phyloP scores from a whole-genome alignment of 2,888 invertebrate species.

The Campoplex nolae region DNA sequence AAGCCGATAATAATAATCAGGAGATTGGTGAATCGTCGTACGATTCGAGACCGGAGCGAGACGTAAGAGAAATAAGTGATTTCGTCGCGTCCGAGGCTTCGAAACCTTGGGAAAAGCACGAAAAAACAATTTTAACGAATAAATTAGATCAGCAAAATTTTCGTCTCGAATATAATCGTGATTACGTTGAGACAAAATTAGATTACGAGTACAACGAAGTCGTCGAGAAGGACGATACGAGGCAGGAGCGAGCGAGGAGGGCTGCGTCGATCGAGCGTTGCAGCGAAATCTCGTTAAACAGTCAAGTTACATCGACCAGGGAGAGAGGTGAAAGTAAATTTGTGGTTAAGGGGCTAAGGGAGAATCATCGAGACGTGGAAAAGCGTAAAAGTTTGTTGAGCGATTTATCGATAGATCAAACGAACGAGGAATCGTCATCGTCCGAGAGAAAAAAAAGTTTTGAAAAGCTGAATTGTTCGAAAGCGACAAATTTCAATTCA shows the following conservation, averaged over 20 bases:
- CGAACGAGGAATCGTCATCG: neutral
- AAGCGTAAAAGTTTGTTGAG: slow-evolving; percentile 24
- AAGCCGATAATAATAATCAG: neutral
- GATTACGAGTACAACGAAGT: neutral
- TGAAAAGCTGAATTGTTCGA: slow-evolving; percentile 15
- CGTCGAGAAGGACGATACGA: neutral
- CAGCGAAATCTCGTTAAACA: slow-evolving; percentile 2
- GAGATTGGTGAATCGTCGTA: neutral
- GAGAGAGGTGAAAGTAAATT: slow-evolving; percentile 65
- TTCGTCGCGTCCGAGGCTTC: neutral
- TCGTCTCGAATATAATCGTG: neutral
- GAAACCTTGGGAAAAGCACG: too few species aligned
- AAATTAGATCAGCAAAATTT: slow-evolving; percentile 25
- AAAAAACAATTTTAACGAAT: neutral
- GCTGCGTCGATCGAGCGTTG: slow-evolving; percentile 34
- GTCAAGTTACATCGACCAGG: neutral
- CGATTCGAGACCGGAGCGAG: neutral
- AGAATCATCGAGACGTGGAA: slow-evolving; percentile 38
- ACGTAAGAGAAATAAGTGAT: neutral
- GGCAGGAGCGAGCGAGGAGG: neutral
- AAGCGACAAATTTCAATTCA: slow-evolving; percentile 25
- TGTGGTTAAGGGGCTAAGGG: slow-evolving; percentile 54
- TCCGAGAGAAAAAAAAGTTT: neutral
- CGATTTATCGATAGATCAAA: slow-evolving; percentile 14
- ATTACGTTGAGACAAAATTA: neutral